Base-by-base conservation (phyloP, 23 tunicate genomes). In the Halocynthia roretzi region DNA sequence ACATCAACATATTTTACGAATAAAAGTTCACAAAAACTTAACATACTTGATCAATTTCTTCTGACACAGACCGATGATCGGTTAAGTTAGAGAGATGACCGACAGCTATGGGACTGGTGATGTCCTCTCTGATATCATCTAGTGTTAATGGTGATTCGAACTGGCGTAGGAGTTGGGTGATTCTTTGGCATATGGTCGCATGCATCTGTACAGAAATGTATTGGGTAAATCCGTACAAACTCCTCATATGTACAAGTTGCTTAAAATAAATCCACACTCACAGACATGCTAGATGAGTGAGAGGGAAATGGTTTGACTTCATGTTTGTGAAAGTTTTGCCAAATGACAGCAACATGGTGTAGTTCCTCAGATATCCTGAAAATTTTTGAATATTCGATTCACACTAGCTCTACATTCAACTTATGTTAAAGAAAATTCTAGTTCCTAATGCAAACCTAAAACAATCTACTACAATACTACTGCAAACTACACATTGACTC, bases 101-200 rank as follows among this genome's bases (percentile, higher is more conserved):
- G 21, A 80, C 80, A 48, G 76, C 61, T 14, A 74, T 84, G 61
- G 90, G 90, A 50, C 84, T 56, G n/a, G 76, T 51, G 40, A 22
- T 60, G 49, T 68, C 19, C 15, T 52, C 66, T n/a, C 10, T 52
- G 15, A 52, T 31, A 48, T 50, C 17, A 22, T 84, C 83, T 6
- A 85, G 75, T 6, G 80, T 80, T 19, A 61, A 55, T 54, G 98
- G 92, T 50, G 87, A 50, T 56, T 92, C 98, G 53, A 86, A 92
- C 75, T 92, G 98, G 56, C 70, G 54, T 14, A 92, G 55, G 6
- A 92, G 67, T 51, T 83, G 85, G 5, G 81, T 86, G 50, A 92
- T 86, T 8, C 78, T 40, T 15, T 65, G 70, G 19, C 70, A 65
- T 9, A 40, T 65, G 15, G 70, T 65, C 22, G 70, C 70, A 65